These are phyloP conservation scores for Sturnira hondurensis DNA, from an alignment of 2,113 vertebrate genomes.

Conservation along the genomic window DNA sequence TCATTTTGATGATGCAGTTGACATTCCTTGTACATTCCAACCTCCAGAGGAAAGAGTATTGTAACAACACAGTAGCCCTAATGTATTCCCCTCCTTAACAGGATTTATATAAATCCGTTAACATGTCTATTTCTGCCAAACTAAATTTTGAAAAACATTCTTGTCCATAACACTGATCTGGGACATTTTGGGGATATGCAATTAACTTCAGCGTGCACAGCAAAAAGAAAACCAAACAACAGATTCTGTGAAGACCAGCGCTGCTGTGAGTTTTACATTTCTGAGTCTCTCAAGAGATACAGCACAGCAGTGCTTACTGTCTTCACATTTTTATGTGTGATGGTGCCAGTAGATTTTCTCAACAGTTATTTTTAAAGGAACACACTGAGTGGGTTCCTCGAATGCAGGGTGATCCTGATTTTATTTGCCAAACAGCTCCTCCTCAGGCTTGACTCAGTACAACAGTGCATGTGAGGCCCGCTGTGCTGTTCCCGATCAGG, in stretches of 20 bases:
- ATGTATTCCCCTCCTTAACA: neutral
- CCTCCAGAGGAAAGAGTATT: neutral
- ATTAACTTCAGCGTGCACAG: neutral
- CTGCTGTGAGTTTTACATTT: neutral
- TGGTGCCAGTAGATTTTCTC: neutral
- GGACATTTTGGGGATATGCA: neutral
- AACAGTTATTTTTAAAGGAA: conserved; percentile 4
- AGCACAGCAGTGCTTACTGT: neutral
- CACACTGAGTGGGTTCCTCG: neutral
- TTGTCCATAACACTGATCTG: neutral
- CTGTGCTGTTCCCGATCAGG: neutral
- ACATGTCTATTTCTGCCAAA: neutral
- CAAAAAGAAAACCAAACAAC: neutral
- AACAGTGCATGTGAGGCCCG: neutral
- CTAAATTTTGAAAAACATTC: neutral
- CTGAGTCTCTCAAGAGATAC: neutral
- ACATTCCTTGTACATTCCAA: neutral
- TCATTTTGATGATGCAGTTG: neutral
- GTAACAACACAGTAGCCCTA: neutral
- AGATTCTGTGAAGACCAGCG: neutral
- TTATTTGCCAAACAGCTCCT: neutral
- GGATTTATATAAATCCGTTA: neutral
- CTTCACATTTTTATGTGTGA: neutral
- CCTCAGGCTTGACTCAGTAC: neutral
- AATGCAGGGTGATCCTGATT: neutral